phyloP scores from a whole-genome alignment of 2,888 invertebrate genomes.

The Drosophila leonis region DNA sequence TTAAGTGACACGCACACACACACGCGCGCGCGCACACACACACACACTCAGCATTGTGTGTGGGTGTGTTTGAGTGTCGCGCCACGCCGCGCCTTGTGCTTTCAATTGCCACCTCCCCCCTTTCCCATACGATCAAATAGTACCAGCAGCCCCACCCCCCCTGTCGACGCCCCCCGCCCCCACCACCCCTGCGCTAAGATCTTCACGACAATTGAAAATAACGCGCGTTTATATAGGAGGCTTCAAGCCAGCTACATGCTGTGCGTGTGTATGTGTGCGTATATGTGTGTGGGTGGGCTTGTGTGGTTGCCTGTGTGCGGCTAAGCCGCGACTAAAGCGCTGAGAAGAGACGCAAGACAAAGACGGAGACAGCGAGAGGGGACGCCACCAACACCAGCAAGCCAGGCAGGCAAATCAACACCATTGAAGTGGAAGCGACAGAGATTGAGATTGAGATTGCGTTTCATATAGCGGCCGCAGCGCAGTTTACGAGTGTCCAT shows the following conservation, averaged over 20 bases:
- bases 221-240: conserved; percentile 46
- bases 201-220: conserved; percentile 68
- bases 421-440: conserved; percentile 73
- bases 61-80: conserved; percentile 55
- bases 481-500: conserved; percentile 83
- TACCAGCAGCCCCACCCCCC: conserved; percentile 1
- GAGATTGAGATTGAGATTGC: conserved; percentile 80
- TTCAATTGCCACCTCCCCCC: conserved; percentile 45
- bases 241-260: conserved; percentile 32
- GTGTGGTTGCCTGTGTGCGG: conserved; percentile 22
- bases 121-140: conserved; percentile 1
- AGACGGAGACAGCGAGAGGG: conserved; percentile 19
- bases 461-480: conserved; percentile 77
- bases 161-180: not conserved
- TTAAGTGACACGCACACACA: conserved; percentile 56
- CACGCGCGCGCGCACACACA: conserved; percentile 10
- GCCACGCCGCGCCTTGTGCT: conserved; percentile 65
- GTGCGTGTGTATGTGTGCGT: conserved; percentile 29
- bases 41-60: conserved; percentile 24
- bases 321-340: conserved; percentile 36
- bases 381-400: conserved; percentile 15
- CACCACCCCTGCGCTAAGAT: conserved; percentile 31
- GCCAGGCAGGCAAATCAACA: conserved; percentile 67
- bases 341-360: conserved; percentile 15
- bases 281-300: conserved; percentile 20